Percentiles rank a stretch among this genome's conserved stretches.
Evolutionary conservation across 64 coral and sea anemone species (phyloP).

Genomic region (Montipora sp.): DNA sequence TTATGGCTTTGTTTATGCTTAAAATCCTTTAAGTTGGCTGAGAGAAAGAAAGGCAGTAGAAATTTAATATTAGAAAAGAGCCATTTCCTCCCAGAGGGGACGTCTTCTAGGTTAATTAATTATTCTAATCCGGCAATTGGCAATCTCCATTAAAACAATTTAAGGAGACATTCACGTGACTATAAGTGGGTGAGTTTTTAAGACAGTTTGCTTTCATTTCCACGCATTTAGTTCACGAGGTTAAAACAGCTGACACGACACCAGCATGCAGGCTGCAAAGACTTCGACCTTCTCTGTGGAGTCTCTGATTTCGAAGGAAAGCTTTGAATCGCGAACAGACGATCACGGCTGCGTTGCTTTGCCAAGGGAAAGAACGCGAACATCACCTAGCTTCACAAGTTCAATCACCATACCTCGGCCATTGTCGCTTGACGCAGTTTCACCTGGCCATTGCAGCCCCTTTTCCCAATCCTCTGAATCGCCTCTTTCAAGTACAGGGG

Average conservation of each 20-base stretch:
- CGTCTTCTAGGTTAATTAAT: slow-evolving; percentile 31
- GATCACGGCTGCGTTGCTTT: slow-evolving; percentile 39
- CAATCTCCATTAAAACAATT: slow-evolving; percentile 57
- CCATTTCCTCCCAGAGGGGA: slow-evolving; percentile 50
- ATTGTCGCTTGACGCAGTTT: slow-evolving; percentile 18
- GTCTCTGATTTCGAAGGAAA: slow-evolving; percentile 76
- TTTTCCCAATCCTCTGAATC: slow-evolving; percentile 30
- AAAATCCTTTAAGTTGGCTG: slow-evolving; percentile 24
- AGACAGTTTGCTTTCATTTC: slow-evolving; percentile 9
- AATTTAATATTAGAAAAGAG: slow-evolving; percentile 41
- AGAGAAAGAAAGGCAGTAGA: slow-evolving; percentile 23
- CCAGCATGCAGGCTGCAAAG: slow-evolving; percentile 25
- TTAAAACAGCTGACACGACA: not conserved
- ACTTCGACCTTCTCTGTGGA: slow-evolving; percentile 75
- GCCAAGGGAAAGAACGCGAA: slow-evolving; percentile 20
- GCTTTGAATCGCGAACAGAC: slow-evolving; percentile 29
- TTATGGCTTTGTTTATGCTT: slow-evolving; percentile 44
- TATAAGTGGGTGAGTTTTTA: slow-evolving; percentile 3
- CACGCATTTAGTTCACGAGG: not conserved
- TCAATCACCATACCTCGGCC: slow-evolving; percentile 31
- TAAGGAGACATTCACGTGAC: slow-evolving; percentile 44
- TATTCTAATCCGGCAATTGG: slow-evolving; percentile 55
- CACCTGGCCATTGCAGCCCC: not conserved
- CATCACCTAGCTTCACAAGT: slow-evolving; percentile 17
- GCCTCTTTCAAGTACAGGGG: slow-evolving; percentile 13